These are phyloP conservation scores for Parazoanthus atlanticus DNA, from an alignment of 92 coral and sea anemone genomes.

Conservation along the genomic window DNA sequence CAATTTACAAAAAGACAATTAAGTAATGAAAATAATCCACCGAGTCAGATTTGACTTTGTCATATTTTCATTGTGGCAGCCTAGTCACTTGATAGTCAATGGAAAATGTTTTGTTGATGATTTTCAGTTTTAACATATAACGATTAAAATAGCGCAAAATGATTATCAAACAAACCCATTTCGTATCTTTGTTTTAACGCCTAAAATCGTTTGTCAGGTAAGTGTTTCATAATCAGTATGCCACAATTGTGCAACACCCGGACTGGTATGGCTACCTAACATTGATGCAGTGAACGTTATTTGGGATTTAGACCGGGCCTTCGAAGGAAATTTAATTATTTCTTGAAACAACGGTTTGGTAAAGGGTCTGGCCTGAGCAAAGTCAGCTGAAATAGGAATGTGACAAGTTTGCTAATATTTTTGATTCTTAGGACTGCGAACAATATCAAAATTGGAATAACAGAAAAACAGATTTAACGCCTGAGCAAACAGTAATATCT, in stretches of 20 bases:
- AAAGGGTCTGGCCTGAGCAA: conserved; percentile 16
- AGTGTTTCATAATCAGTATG: not conserved
- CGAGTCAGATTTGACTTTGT: not conserved
- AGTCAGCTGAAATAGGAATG: conserved; percentile 34
- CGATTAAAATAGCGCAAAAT: not conserved
- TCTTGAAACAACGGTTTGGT: conserved; percentile 14
- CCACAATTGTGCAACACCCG: not conserved
- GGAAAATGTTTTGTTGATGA: not conserved
- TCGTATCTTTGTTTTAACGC: too few species aligned
- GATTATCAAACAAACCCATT: not conserved
- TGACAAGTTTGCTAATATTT: conserved; percentile 32
- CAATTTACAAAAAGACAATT: not conserved
- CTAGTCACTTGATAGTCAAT: not conserved
- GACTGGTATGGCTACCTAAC: not conserved
- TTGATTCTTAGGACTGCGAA: conserved; percentile 3
- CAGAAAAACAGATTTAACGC: conserved; percentile 39
- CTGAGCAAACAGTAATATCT: conserved; percentile 46
- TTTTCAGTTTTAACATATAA: not conserved
- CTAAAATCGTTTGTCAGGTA: not conserved
- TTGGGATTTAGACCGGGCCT: not conserved
- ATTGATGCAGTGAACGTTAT: conserved; percentile 4
- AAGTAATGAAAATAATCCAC: not conserved
- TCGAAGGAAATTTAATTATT: conserved; percentile 25
- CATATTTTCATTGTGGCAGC: not conserved
- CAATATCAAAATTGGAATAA: conserved; percentile 27